Evolutionary conservation across 1,140 invertebrate species (phyloP).

Genomic region (Saccostrea glomerata): DNA sequence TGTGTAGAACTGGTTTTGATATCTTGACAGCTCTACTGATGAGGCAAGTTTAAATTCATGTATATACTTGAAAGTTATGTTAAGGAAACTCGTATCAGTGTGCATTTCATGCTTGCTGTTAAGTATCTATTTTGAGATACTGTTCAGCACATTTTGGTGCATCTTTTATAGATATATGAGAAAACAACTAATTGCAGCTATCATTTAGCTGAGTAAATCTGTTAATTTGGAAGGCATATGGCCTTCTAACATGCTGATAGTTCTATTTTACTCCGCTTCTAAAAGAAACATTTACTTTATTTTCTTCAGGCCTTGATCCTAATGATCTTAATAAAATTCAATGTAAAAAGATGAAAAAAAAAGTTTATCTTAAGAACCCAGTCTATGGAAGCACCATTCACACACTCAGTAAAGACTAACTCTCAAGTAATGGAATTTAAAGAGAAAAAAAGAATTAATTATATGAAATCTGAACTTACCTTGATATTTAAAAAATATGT

Average conservation of each 20-base stretch:
- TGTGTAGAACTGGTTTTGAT: background rate
- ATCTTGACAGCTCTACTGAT: conserved; percentile 15
- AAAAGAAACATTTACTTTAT: too few relatives aligned
- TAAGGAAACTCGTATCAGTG: background rate
- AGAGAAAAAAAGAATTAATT: too few relatives aligned
- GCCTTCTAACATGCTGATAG: background rate
- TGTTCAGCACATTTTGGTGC: conserved; percentile 14
- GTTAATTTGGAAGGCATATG: conserved; percentile 1
- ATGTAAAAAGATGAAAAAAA: too few relatives aligned
- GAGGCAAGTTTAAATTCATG: background rate
- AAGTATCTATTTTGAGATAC: conserved; percentile 28
- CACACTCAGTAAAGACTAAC: too few relatives aligned
- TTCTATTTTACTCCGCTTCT: too few relatives aligned
- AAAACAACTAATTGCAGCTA: conserved; percentile 24
- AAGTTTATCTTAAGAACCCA: too few relatives aligned
- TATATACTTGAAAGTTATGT: background rate
- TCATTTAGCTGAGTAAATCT: conserved; percentile 26
- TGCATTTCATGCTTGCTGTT: conserved; percentile 12
- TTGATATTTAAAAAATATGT: too few relatives aligned
- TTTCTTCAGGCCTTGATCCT: too few relatives aligned
- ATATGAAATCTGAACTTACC: too few relatives aligned
- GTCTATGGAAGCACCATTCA: too few relatives aligned
- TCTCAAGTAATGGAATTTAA: too few relatives aligned
- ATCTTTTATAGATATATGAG: background rate
- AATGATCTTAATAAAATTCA: too few relatives aligned